Base-by-base conservation (phyloP, 2,888 invertebrate genomes). In the Cantharis flavilabris region DNA sequence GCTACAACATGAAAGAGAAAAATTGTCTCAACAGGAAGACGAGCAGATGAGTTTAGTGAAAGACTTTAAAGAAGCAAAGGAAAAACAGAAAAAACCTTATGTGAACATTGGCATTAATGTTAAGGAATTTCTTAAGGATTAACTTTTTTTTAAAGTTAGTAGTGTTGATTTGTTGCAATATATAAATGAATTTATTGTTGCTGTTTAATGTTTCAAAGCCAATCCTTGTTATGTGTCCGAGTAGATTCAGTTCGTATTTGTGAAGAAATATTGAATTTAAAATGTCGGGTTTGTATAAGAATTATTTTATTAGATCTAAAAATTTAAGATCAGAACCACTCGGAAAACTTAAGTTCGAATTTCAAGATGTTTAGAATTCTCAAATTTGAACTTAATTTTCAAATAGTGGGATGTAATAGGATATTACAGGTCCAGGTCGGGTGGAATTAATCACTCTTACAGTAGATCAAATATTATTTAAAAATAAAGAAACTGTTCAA, bases 1-100 rank as follows among this genome's bases (percentile, higher is more conserved):
- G 69, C 76, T 89, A 9, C 83, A 86, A 5, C 85, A 86, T 62
- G 85, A 85, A 80, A 72, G 74, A 65, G 73, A 79, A 62, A 72
- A 76, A 73, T 70, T 71, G 33, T n/a, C 62, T 14, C 23, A 74
- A 20, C 28, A 72, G 49, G 70, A 70, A 14, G 72, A 74, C 14
- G 73, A 72, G 13, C 63, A 72, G 11, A 69, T 77, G 18, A 82
- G 82, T 73, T 72, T 84, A 62, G 80, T 80, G 7, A 82, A 78
- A 67, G 81, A 82, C 11, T 84, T 84, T 77, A 77, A 78, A 74
- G 82, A 83, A 70, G 85, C 84, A 11, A 77, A 83, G 73, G 78
- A 67, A 63, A 62, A 30, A 62, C 14, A 69, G 49, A 69, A 16
- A 14, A 33, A 72, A 30, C 65, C 75, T 23, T n/a, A 49, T 67